Conservation (phyloP, 1,140 invertebrate genomes). For the Stratiolaelaps scimitus region DNA sequence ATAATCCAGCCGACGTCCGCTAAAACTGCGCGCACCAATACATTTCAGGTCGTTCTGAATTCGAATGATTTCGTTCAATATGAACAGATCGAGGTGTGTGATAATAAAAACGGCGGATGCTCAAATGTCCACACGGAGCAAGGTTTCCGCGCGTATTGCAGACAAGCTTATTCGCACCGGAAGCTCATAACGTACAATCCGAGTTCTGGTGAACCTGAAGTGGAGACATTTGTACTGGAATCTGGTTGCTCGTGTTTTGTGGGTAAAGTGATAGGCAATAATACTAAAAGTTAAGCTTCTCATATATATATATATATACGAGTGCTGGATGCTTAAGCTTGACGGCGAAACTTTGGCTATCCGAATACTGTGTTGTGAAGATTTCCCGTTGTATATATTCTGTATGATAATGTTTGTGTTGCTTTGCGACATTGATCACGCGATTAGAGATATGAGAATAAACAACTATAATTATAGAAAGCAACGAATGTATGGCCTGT, state of each 20-base stretch:
- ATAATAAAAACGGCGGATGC: not conserved
- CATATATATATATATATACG: too few relatives aligned
- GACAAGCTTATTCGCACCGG: constrained; percentile 3
- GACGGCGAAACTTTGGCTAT: too few relatives aligned
- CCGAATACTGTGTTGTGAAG: too few relatives aligned
- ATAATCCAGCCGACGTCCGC: constrained; percentile 8
- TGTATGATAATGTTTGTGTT: too few relatives aligned
- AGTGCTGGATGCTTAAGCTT: too few relatives aligned
- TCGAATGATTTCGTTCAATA: constrained; percentile 8
- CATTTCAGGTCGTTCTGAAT: not conserved
- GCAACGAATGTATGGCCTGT: too few relatives aligned
- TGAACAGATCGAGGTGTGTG: not conserved
- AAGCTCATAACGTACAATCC: not conserved
- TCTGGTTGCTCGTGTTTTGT: constrained; percentile 18
- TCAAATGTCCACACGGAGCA: constrained; percentile 2
- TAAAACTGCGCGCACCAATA: not conserved
- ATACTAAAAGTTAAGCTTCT: too few relatives aligned
- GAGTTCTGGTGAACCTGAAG: not conserved
- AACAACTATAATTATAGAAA: too few relatives aligned
- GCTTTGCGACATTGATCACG: too few relatives aligned
- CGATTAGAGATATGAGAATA: too few relatives aligned
- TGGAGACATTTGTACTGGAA: constrained; percentile 15
- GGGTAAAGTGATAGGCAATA: too few relatives aligned
- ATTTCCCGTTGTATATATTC: too few relatives aligned
- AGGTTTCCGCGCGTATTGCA: not conserved